phyloP scores from a whole-genome alignment of 2,888 invertebrate genomes.

The Tridacna gigas region DNA sequence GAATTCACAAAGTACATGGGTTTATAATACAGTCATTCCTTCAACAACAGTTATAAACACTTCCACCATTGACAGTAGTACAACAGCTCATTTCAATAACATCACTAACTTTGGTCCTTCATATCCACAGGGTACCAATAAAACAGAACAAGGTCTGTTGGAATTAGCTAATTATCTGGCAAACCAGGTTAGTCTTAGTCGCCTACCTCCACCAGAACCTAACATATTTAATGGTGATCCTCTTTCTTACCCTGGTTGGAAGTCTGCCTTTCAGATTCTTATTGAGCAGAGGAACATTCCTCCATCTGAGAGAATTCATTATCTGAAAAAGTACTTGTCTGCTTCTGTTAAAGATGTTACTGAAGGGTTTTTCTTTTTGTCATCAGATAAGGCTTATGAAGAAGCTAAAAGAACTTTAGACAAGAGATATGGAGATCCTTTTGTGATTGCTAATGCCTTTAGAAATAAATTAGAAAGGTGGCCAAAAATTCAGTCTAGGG shows the following conservation, averaged over 20 bases:
- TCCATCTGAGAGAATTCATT: slow-evolving; percentile 33
- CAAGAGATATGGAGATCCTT: slow-evolving; percentile 55
- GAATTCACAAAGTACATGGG: no score
- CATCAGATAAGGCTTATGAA: slow-evolving; percentile 25
- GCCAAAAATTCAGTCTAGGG: no score
- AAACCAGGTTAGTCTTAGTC: no score
- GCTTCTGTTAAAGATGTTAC: slow-evolving; percentile 22
- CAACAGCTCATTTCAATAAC: neutral
- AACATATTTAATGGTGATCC: slow-evolving; percentile 42
- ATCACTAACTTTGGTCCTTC: neutral
- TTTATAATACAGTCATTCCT: no score
- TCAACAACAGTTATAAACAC: neutral
- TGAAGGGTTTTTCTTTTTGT: no score
- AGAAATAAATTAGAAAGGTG: no score
- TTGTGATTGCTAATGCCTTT: no score
- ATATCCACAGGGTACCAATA: neutral
- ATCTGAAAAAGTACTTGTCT: slow-evolving; percentile 33
- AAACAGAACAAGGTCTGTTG: no score
- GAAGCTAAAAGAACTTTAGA: slow-evolving; percentile 51
- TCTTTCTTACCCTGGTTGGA: slow-evolving; percentile 33
- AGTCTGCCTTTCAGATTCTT: slow-evolving; percentile 32
- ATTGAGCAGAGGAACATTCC: slow-evolving; percentile 35
- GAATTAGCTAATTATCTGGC: no score
- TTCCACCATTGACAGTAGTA: neutral
- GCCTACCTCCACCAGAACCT: slow-evolving; percentile 55